Evolutionary conservation across 2,888 invertebrate species (phyloP), one percentile per base, ranked within the genome.

Genomic region (Chymomyza amoena): DNA sequence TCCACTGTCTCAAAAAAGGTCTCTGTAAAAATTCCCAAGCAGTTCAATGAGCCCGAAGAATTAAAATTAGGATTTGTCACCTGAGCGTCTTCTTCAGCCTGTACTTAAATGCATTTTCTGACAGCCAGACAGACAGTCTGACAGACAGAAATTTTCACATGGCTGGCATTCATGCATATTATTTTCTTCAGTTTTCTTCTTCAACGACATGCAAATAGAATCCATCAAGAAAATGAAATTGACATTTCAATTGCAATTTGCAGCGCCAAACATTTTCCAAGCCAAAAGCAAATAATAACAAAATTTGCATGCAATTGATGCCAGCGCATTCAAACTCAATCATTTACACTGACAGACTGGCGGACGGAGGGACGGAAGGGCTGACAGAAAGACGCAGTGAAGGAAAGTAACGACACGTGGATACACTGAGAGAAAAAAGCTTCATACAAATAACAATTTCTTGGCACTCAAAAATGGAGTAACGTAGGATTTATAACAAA

Each of bases 241-340:
- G 81, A 72, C 73, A 84, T 81, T 86, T 84, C 84, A 86, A 86
- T 84, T 80, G 87, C 72, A 80, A 74, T 76, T 78, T 67, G 63
- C 64, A 60, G 76, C 64, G 39, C 39, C 54, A 54, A 60, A 51
- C 45, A 63, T 57, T 57, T 57, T 52, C 52, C 57, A 57, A 54
- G 54, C 65, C 65, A 71, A 75, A 73, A 68, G 72, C 73, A 73
- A 76, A 83, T 84, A 81, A 86, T 81, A 87, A 81, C 84, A 65
- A 79, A 73, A 82, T 87, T 84, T 87, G 81, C 79, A 82, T 87
- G 84, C 82, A 84, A 87, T 82, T 84, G 84, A 87, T 84, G 86
- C 84, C 76, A 25, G 66, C 57, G 71, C 81, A 59, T 75, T 72
- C 32, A 76, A 78, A 78, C 81, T 81, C 79, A 81, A 81, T 84